Evolutionary conservation across 2,113 vertebrate species (phyloP).

Genomic region (Toxostoma redivivum): DNA sequence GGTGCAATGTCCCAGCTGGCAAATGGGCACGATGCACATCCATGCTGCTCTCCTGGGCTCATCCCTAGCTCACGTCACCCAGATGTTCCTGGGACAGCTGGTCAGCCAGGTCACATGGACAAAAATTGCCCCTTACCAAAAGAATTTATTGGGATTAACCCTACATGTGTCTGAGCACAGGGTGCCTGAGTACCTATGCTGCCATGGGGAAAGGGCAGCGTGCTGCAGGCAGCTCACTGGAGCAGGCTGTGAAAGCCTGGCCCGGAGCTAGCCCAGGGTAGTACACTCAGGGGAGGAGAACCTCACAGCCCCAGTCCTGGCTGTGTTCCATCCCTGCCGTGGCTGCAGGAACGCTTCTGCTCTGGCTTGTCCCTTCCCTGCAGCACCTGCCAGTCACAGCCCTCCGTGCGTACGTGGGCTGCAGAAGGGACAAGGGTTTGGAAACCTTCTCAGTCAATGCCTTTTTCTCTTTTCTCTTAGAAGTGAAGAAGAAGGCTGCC

Average conservation of each 20-base stretch:
- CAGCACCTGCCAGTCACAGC: background rate
- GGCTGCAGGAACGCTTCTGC: background rate
- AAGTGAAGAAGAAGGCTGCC: conserved; percentile 87
- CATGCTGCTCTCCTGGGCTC: accelerated
- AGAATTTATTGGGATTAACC: accelerated
- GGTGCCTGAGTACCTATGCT: background rate
- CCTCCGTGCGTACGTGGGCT: accelerated
- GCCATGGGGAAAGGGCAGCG: background rate
- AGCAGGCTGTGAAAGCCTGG: background rate
- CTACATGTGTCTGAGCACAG: background rate
- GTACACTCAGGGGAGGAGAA: background rate
- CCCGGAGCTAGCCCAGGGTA: background rate
- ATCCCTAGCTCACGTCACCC: background rate
- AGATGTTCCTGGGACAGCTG: background rate
- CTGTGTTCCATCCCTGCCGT: accelerated
- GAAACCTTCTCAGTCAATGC: background rate
- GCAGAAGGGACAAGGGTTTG: background rate
- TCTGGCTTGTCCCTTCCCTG: background rate
- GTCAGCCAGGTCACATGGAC: background rate
- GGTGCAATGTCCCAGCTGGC: background rate
- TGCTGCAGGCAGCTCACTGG: background rate
- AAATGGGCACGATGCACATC: background rate
- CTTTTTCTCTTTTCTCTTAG: conserved; percentile 67
- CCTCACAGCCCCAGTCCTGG: background rate
- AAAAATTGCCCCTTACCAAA: background rate